These are phyloP conservation scores for Hyppa rectilinea DNA, from an alignment of 2,888 invertebrate genomes.

Conservation along the genomic window DNA sequence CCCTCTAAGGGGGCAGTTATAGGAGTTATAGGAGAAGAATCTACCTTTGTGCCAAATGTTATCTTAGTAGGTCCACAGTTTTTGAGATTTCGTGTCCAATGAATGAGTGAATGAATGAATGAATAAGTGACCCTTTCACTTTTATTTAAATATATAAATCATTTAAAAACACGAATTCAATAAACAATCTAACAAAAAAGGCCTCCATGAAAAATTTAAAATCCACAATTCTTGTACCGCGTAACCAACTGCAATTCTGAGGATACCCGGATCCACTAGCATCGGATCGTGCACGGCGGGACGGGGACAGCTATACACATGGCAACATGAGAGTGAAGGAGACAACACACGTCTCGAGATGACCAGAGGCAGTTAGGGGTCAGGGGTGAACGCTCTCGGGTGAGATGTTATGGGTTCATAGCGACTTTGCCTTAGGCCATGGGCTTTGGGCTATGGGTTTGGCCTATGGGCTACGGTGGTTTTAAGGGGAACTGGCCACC, in stretches of 20 bases:
- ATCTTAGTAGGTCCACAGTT: no score
- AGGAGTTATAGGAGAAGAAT: no score
- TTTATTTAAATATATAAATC: no score
- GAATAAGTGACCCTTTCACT: no score
- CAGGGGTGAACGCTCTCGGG: constrained; percentile 90
- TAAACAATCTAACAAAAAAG: background rate
- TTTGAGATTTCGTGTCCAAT: no score
- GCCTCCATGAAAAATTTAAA: background rate
- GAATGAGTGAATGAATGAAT: no score
- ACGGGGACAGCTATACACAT: constrained; percentile 70
- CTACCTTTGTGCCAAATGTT: no score
- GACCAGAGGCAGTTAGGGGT: constrained; percentile 89
- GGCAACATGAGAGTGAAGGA: constrained; percentile 62
- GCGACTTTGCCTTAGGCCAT: constrained; percentile 69
- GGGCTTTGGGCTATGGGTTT: constrained; percentile 44
- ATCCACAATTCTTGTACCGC: constrained; percentile 73
- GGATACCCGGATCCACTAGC: constrained; percentile 88
- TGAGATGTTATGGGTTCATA: constrained; percentile 78
- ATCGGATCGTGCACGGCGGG: constrained; percentile 85
- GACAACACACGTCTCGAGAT: constrained; percentile 82
- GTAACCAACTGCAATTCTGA: constrained; percentile 85
- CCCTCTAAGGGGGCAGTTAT: no score
- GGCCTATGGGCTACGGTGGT: constrained; percentile 33
- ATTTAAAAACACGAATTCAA: background rate
- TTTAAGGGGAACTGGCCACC: constrained; percentile 18